phyloP scores from a whole-genome alignment of 2,888 invertebrate genomes.

The Epistrophe eligans region DNA sequence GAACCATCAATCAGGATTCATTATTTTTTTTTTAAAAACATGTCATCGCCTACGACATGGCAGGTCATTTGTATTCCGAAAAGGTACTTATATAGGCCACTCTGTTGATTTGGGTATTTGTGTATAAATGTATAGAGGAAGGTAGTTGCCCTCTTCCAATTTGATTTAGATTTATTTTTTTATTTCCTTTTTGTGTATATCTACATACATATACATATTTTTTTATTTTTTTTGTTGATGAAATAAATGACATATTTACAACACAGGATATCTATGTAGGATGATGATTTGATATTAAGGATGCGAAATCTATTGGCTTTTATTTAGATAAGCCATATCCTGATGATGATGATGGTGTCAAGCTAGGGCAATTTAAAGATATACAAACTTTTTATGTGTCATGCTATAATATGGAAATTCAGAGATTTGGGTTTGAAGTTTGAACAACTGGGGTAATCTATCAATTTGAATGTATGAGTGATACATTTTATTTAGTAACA shows the following conservation, averaged over 20 bases:
- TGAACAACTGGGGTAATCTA: background rate
- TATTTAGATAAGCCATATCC: slow-evolving; percentile 27
- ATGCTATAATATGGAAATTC: background rate
- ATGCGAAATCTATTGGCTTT: slow-evolving; percentile 27
- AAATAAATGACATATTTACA: slow-evolving; percentile 32
- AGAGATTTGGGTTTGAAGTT: slow-evolving; percentile 1
- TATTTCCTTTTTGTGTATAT: background rate
- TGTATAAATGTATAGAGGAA: background rate
- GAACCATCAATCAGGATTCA: slow-evolving; percentile 69
- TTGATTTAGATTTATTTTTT: slow-evolving; percentile 13
- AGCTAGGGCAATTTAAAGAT: slow-evolving; percentile 18
- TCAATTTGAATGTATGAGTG: background rate
- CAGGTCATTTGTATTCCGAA: slow-evolving; percentile 63
- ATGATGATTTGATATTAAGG: slow-evolving; percentile 33
- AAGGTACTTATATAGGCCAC: slow-evolving; percentile 10
- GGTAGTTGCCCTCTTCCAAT: slow-evolving; percentile 17
- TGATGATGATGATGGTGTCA: slow-evolving; percentile 26
- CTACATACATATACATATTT: no score
- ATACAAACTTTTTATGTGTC: background rate
- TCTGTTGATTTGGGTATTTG: slow-evolving; percentile 30
- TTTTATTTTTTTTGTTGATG: background rate
- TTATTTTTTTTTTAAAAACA: slow-evolving; percentile 58
- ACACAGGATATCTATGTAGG: slow-evolving; percentile 3
- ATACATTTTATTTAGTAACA: background rate
- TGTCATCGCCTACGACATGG: slow-evolving; percentile 62